phyloP scores from a whole-genome alignment of 2,888 invertebrate species.

The Lochmaea crataegi region DNA sequence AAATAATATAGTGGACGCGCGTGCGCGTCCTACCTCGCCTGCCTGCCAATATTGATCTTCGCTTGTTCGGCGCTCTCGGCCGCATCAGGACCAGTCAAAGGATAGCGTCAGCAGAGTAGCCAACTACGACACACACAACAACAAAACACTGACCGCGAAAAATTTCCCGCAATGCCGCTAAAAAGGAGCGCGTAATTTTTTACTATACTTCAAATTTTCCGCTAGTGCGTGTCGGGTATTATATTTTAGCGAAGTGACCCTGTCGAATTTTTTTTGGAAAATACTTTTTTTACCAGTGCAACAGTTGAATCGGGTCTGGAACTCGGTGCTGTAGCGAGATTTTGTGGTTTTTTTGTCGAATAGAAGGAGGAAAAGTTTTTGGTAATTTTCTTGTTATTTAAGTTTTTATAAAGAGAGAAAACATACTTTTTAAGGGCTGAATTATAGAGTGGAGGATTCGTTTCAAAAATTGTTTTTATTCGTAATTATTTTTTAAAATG shows the following conservation, averaged over 20 bases:
- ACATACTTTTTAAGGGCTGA: too few species aligned
- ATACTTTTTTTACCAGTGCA: constrained; percentile 10
- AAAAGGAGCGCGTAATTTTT: constrained; percentile 12
- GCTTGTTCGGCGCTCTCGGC: constrained; percentile 52
- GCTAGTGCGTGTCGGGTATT: constrained; percentile 7
- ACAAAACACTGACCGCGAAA: constrained; percentile 8
- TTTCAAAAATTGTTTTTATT: too few species aligned
- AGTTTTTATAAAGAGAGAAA: too few species aligned
- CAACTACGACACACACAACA: constrained; percentile 26
- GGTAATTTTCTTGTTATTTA: constrained; percentile 12
- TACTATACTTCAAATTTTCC: not conserved
- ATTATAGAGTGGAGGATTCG: too few species aligned
- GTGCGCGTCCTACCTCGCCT: constrained; percentile 41
- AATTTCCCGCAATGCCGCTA: constrained; percentile 30
- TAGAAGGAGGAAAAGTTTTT: not conserved
- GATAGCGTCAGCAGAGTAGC: constrained; percentile 55
- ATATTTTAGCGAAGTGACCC: too few species aligned
- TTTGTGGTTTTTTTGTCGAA: constrained; percentile 6
- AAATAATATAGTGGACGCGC: constrained; percentile 12
- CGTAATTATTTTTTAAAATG: too few species aligned
- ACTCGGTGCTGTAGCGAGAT: not conserved
- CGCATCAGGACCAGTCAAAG: constrained; percentile 61
- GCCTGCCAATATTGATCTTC: constrained; percentile 62
- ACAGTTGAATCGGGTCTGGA: constrained; percentile 14
- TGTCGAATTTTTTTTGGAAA: constrained; percentile 1